phyloP scores from a whole-genome alignment of 2,797 vertebrate genomes.

The Microtus californicus region DNA sequence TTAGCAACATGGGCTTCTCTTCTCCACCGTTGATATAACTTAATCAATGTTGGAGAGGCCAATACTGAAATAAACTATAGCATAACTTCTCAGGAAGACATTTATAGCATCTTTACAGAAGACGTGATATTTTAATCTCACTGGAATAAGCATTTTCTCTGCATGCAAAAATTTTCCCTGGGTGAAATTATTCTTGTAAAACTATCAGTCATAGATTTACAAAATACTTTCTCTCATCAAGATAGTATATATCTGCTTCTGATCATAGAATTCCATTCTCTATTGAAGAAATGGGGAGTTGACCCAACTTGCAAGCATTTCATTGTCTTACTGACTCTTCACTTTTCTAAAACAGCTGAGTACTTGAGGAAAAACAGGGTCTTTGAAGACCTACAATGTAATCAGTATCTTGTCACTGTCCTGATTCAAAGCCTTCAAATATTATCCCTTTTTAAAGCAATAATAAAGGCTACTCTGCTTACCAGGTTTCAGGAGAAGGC shows the following conservation, averaged over 20 bases:
- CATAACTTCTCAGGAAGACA: neutral
- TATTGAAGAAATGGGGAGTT: neutral
- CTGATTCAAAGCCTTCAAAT: neutral
- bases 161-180: neutral
- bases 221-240: neutral
- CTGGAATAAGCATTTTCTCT: neutral
- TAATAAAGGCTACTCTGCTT: neutral
- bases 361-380: neutral
- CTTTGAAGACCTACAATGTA: neutral
- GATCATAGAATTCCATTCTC: neutral
- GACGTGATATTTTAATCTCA: neutral
- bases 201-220: neutral
- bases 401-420: neutral
- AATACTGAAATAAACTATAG: neutral
- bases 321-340: neutral
- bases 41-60: neutral
- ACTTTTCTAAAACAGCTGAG: neutral
- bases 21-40: neutral
- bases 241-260: neutral
- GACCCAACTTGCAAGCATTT: too few relatives aligned
- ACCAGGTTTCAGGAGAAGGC: neutral
- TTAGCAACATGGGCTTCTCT: neutral
- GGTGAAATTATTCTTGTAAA: neutral
- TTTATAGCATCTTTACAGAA: neutral
- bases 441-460: neutral